Percentiles rank a stretch among this genome's conserved stretches.
Conservation (phyloP, 2,113 vertebrate species). For the Casuarius casuarius region DNA sequence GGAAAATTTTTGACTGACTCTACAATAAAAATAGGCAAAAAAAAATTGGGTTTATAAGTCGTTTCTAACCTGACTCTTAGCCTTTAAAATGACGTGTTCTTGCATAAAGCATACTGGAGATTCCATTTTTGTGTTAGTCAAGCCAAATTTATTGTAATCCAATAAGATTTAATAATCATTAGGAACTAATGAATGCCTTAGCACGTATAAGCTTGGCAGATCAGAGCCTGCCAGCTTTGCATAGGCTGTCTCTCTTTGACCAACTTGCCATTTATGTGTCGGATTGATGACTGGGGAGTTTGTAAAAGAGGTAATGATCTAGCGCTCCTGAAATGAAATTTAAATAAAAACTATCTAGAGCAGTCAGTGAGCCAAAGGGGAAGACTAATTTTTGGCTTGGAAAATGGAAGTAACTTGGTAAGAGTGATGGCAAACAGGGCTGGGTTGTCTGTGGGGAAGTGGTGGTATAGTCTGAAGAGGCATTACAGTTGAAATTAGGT, state of each 20-base stretch:
- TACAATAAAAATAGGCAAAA: background rate
- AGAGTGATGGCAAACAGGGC: slow-evolving; percentile 31
- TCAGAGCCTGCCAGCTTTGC: slow-evolving; percentile 29
- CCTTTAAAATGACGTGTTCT: background rate
- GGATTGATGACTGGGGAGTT: slow-evolving; percentile 30
- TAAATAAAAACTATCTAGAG: slow-evolving; percentile 37
- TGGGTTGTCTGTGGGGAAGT: background rate
- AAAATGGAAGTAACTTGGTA: slow-evolving; percentile 10
- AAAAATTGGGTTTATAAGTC: background rate
- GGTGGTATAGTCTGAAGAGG: background rate
- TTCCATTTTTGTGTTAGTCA: slow-evolving; percentile 30
- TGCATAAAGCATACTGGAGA: background rate
- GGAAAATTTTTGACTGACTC: background rate
- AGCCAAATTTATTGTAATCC: slow-evolving; percentile 49
- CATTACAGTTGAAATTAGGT: slow-evolving; percentile 1
- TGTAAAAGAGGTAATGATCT: slow-evolving; percentile 10
- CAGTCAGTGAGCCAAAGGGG: background rate
- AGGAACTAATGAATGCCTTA: slow-evolving; percentile 39
- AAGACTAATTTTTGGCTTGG: background rate
- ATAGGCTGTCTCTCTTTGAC: slow-evolving; percentile 6
- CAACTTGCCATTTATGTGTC: slow-evolving; percentile 14
- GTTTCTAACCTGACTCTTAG: slow-evolving; percentile 1
- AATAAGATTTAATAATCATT: slow-evolving; percentile 53
- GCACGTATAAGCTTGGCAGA: slow-evolving; percentile 32
- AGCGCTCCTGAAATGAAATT: slow-evolving; percentile 36